phyloP scores from a whole-genome alignment of 2,797 vertebrate genomes.

The Heteromormyrus szaboi region DNA sequence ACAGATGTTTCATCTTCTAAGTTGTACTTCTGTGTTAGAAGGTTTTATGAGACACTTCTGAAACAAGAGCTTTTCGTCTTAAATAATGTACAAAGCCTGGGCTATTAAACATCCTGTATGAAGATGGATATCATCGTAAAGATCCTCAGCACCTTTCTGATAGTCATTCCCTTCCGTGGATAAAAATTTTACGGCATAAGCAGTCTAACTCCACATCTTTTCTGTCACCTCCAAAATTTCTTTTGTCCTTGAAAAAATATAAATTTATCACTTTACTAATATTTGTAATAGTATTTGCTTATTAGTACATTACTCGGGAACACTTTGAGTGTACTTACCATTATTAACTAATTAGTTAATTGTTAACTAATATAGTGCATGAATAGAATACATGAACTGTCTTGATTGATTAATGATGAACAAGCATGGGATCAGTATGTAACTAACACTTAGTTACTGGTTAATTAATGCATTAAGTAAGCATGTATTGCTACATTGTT shows the following conservation, averaged over 20 bases:
- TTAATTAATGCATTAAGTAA: background rate
- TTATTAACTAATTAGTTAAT: background rate
- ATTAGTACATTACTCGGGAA: background rate
- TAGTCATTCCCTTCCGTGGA: background rate
- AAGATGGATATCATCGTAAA: background rate
- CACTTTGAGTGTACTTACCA: background rate
- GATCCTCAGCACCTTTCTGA: background rate
- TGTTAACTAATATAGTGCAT: background rate
- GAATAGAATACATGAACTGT: background rate
- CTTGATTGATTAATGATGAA: background rate
- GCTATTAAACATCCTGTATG: background rate
- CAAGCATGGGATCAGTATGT: background rate
- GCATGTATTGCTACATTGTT: background rate
- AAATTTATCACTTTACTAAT: background rate
- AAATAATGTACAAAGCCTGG: background rate
- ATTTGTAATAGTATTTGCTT: background rate
- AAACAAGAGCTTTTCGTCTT: background rate
- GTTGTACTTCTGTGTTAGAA: background rate
- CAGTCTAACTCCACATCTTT: background rate
- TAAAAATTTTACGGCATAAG: background rate
- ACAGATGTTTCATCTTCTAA: conserved; percentile 13
- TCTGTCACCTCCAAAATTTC: background rate
- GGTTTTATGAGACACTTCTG: background rate
- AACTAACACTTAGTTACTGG: background rate
- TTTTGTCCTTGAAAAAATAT: background rate